Evolutionary conservation across 2,888 invertebrate genomes (phyloP), one percentile per base, ranked within the genome.

Genomic region (Pomacea canaliculata): DNA sequence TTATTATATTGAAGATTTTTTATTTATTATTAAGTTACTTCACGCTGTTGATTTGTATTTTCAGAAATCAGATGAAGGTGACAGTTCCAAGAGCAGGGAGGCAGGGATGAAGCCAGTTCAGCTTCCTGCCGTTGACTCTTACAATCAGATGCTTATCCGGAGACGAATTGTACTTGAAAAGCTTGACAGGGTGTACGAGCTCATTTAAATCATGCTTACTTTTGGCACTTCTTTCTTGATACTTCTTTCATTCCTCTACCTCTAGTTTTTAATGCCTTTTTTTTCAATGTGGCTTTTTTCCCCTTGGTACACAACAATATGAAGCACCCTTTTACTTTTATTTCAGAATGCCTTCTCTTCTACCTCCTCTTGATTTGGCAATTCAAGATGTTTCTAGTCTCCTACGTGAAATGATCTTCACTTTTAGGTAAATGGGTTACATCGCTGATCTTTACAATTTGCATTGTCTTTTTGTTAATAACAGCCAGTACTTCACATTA

Each of bases 81-180:
- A 48, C 46, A 51, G 62, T 37, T 56, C 62, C 18, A 3, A 27
- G 13, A 51, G 27, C 2, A 2, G 10, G 16, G 37, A 27, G 18
- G 49, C 19, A 12, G 48, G 49, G 10, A 37, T 37, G 37, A 68
- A 68, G 27, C 69, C 62, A 19, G 13, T 74, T 27, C 60, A 60
- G 8, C 67, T 95, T 76, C 95, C 95, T 18, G 89, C 94, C 79
- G 93, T 94, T 7, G 94, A 95, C 84, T 92, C 92, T 80, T 93
- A 93, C 87, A 93, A 94, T 27, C 94, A 95, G 83, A 93, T 93
- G 87, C 93, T 93, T 16, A 90, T 95, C 77, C 91, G 95, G 65
- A 92, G 94, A 83, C 92, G 93, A 90, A 94, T 95, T 87, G 94
- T 95, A 19, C 92, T 94, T 78, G 93, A 94, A 79, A 93, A 94